Percentiles rank a stretch among this genome's conserved stretches.
These are phyloP conservation scores for Eurytoma californica DNA, from an alignment of 2,888 invertebrate species.

Conservation along the genomic window DNA sequence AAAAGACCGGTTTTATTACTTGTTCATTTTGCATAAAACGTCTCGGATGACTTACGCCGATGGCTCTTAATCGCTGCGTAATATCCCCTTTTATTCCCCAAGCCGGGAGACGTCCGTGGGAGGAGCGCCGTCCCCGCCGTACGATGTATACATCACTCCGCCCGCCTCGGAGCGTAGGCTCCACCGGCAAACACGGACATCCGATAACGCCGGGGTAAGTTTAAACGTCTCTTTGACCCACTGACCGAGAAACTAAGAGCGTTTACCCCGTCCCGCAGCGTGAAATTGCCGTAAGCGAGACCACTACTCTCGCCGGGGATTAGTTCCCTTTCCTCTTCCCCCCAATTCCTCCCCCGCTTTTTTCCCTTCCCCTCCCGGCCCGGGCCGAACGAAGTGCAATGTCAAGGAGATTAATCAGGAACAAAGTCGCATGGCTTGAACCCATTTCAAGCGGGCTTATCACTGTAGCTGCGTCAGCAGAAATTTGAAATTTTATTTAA, in stretches of 20 bases:
- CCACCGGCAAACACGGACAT: conserved; percentile 48
- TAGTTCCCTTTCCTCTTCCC: conserved; percentile 11
- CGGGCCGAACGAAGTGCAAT: conserved; percentile 20
- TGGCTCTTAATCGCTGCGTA: conserved; percentile 1
- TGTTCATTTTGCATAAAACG: too few species aligned
- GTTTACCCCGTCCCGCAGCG: conserved; percentile 22
- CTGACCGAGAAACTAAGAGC: conserved; percentile 52
- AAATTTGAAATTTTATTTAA: too few species aligned
- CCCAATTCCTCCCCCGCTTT: background rate
- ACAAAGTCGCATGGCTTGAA: background rate
- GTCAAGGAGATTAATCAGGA: conserved; percentile 39
- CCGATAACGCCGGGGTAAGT: conserved; percentile 45
- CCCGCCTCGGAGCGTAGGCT: background rate
- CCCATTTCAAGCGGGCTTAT: background rate
- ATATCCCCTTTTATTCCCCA: too few species aligned
- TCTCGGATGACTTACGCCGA: conserved; percentile 1
- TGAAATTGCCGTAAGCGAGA: conserved; percentile 34
- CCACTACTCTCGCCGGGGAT: conserved; percentile 9
- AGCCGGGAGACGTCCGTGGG: background rate
- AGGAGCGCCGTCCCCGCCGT: background rate
- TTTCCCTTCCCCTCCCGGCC: background rate
- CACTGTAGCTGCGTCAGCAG: too few species aligned
- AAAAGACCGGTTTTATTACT: too few species aligned
- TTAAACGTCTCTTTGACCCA: conserved; percentile 53
- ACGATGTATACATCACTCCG: background rate